phyloP scores from a whole-genome alignment of 2,888 invertebrate species.

The Eupithecia vulgata region DNA sequence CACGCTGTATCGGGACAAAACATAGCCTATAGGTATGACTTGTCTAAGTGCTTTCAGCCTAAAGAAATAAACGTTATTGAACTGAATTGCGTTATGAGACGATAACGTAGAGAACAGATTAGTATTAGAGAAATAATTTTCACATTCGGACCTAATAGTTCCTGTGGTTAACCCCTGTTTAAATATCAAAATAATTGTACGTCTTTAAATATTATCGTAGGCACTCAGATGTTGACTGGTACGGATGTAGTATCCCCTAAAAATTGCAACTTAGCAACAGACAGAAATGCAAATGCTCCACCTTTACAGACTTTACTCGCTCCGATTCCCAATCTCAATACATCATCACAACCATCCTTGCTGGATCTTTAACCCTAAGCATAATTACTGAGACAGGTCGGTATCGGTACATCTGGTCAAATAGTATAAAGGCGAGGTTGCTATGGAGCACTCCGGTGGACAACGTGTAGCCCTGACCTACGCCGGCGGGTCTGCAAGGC shows the following conservation, averaged over 20 bases:
- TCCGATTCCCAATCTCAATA: not conserved
- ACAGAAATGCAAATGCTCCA: not conserved
- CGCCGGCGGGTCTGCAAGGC: conserved; percentile 18
- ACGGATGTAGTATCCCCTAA: not conserved
- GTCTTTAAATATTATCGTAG: too few relatives aligned
- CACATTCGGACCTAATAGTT: too few relatives aligned
- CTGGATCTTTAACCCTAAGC: not conserved
- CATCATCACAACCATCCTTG: not conserved
- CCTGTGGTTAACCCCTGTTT: too few relatives aligned
- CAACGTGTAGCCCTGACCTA: conserved; percentile 31
- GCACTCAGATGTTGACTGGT: too few relatives aligned
- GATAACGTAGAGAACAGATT: not conserved
- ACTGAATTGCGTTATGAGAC: too few relatives aligned
- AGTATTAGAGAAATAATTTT: not conserved
- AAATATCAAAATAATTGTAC: too few relatives aligned
- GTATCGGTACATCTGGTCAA: conserved; percentile 2
- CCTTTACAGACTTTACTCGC: not conserved
- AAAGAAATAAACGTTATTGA: too few relatives aligned
- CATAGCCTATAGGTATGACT: too few relatives aligned
- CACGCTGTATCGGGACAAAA: not conserved
- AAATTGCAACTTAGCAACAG: not conserved
- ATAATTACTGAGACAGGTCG: conserved; percentile 7
- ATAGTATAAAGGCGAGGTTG: not conserved
- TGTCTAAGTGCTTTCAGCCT: too few relatives aligned
- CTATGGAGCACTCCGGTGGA: conserved; percentile 17